Conservation (phyloP, 1,140 invertebrate species). For the Homalodisca vitripennis region DNA sequence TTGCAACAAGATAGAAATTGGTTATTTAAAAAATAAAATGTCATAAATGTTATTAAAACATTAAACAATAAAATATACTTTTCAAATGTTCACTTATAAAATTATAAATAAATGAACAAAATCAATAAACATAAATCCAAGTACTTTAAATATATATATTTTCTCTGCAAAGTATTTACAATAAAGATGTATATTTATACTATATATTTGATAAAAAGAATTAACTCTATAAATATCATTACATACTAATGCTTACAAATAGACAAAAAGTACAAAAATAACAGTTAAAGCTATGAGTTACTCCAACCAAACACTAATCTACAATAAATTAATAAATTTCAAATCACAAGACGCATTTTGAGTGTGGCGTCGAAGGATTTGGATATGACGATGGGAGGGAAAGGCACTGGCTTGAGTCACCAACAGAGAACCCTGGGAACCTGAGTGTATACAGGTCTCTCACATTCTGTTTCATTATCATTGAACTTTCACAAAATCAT, state of each 20-base stretch:
- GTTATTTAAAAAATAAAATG: not conserved
- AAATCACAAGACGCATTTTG: constrained; percentile 3
- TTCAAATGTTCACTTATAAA: not conserved
- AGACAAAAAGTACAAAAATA: constrained; percentile 22
- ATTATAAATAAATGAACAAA: not conserved
- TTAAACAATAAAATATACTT: not conserved
- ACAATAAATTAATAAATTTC: constrained; percentile 20
- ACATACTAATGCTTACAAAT: not conserved
- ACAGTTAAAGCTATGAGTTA: constrained; percentile 25
- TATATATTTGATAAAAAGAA: constrained; percentile 21
- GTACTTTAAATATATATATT: not conserved
- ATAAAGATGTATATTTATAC: not conserved
- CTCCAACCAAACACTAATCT: constrained; percentile 15
- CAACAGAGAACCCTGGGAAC: too few species aligned
- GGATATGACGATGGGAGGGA: constrained; percentile 4
- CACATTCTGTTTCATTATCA: too few species aligned
- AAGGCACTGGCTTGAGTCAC: constrained; percentile 25
- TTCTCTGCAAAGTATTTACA: not conserved
- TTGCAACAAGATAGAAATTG: too few species aligned
- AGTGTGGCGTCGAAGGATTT: constrained; percentile 9
- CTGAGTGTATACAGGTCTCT: too few species aligned
- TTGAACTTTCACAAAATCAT: too few species aligned
- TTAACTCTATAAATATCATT: constrained; percentile 23
- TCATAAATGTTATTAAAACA: not conserved
- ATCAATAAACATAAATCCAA: not conserved